Conservation (phyloP, 2,888 invertebrate genomes). For the Seladonia tumulorum region DNA sequence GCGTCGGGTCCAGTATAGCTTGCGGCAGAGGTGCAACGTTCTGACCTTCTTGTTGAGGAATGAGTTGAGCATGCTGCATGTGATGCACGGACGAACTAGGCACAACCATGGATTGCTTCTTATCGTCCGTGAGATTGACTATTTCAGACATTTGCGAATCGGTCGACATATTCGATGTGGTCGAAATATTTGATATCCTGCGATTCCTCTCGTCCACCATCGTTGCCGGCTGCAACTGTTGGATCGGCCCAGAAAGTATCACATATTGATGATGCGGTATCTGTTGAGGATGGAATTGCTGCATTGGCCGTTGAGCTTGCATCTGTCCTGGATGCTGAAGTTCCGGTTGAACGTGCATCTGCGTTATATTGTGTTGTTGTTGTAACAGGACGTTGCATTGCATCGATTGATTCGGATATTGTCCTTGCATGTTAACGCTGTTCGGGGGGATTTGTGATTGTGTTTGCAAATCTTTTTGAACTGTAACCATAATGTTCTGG, state of each 20-base stretch:
- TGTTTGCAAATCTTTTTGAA: constrained; percentile 65
- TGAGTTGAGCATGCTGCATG: constrained; percentile 63
- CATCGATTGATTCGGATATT: constrained; percentile 68
- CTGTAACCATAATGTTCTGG: constrained; percentile 48
- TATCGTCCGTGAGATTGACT: constrained; percentile 63
- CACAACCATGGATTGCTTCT: constrained; percentile 57
- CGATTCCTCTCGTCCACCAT: constrained; percentile 80
- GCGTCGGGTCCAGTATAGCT: constrained; percentile 51
- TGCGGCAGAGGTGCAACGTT: constrained; percentile 61
- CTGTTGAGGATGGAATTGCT: constrained; percentile 72
- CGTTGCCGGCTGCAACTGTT: constrained; percentile 71
- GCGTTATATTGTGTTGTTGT: constrained; percentile 65
- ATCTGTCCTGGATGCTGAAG: constrained; percentile 69
- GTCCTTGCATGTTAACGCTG: constrained; percentile 57
- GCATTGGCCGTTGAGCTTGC: constrained; percentile 70
- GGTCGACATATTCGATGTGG: constrained; percentile 76
- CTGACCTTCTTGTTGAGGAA: constrained; percentile 58
- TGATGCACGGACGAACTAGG: constrained; percentile 56
- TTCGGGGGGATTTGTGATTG: constrained; percentile 63
- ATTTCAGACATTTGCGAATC: constrained; percentile 78
- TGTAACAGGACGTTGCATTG: constrained; percentile 67
- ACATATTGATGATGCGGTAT: constrained; percentile 72
- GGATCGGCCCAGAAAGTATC: constrained; percentile 71
- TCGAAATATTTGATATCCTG: constrained; percentile 80
- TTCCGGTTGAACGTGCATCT: constrained; percentile 62